Evolutionary conservation across 35 echinoderm and acorn worm species (phyloP).

Genomic region (Lytechinus pictus): DNA sequence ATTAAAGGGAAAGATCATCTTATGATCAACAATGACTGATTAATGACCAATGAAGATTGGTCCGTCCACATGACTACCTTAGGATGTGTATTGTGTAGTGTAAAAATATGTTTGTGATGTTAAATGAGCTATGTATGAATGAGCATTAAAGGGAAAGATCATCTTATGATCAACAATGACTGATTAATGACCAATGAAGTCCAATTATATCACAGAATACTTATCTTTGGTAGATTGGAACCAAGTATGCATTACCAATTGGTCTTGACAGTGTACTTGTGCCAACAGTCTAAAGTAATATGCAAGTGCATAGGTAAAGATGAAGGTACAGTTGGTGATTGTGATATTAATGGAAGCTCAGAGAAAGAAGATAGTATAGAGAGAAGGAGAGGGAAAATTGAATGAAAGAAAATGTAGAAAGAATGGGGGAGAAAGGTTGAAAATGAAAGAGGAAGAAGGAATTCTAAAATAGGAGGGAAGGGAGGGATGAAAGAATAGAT

Average conservation of each 20-base stretch:
- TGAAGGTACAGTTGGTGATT: too few relatives aligned
- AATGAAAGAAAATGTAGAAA: too few relatives aligned
- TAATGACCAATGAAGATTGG: neutral
- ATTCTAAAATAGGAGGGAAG: too few relatives aligned
- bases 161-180: neutral
- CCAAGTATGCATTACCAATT: neutral
- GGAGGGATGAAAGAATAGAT: too few relatives aligned
- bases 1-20: neutral
- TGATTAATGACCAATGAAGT: too few relatives aligned
- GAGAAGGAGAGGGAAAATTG: too few relatives aligned
- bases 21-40: neutral
- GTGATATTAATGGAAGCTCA: too few relatives aligned
- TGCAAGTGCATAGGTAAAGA: neutral
- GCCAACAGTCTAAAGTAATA: neutral
- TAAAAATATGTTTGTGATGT: neutral
- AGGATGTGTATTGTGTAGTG: neutral
- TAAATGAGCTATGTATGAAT: neutral
- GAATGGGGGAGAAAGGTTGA: neutral
- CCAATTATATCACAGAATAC: too few relatives aligned
- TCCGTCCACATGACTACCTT: neutral
- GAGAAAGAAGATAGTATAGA: too few relatives aligned
- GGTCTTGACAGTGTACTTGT: neutral
- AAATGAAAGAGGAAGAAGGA: too few relatives aligned
- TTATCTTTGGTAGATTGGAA: neutral
- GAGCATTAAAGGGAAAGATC: neutral